A percentile compares a stretch with the other conserved stretches of the same genome.
These are phyloP conservation scores for Ophion costatus DNA, from an alignment of 2,888 invertebrate species.

Conservation along the genomic window DNA sequence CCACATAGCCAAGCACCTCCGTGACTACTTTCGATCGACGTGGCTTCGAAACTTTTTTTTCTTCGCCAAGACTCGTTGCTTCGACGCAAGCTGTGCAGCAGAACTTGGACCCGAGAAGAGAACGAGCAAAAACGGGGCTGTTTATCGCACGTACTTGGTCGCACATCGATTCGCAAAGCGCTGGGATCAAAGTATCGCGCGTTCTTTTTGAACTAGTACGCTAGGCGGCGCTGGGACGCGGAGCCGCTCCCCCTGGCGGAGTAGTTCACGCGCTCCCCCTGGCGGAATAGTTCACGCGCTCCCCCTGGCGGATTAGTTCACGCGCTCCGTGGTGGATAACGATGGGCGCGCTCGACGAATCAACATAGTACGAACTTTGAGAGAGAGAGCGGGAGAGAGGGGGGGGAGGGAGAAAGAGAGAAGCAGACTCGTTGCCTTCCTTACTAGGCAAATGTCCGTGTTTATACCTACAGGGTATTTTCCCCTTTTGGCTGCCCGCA, in stretches of 20 bases:
- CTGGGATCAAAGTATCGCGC: conserved; percentile 2
- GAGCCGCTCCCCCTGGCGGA: not conserved
- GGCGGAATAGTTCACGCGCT: not conserved
- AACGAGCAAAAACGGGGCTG: conserved; percentile 44
- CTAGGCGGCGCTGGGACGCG: conserved; percentile 4
- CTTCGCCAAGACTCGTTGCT: conserved; percentile 22
- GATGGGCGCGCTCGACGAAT: conserved; percentile 36
- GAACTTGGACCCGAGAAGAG: not conserved
- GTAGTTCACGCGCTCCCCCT: not conserved
- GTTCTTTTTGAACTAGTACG: too few species aligned
- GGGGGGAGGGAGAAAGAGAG: too few species aligned
- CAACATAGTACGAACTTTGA: conserved; percentile 45
- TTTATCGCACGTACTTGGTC: conserved; percentile 20
- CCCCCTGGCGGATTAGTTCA: not conserved
- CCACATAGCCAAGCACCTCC: conserved; percentile 44
- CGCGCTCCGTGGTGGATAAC: not conserved
- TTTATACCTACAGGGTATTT: conserved; percentile 17
- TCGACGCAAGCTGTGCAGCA: not conserved
- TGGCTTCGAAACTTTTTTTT: conserved; percentile 7
- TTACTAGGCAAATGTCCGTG: conserved; percentile 27
- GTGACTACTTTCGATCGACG: conserved; percentile 33
- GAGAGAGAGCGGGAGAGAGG: too few species aligned
- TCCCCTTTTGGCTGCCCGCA: not conserved
- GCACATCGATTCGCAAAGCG: not conserved
- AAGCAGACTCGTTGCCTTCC: conserved; percentile 30